These are phyloP conservation scores for Oxytorus armatus DNA, from an alignment of 2,888 invertebrate species.

Conservation along the genomic window DNA sequence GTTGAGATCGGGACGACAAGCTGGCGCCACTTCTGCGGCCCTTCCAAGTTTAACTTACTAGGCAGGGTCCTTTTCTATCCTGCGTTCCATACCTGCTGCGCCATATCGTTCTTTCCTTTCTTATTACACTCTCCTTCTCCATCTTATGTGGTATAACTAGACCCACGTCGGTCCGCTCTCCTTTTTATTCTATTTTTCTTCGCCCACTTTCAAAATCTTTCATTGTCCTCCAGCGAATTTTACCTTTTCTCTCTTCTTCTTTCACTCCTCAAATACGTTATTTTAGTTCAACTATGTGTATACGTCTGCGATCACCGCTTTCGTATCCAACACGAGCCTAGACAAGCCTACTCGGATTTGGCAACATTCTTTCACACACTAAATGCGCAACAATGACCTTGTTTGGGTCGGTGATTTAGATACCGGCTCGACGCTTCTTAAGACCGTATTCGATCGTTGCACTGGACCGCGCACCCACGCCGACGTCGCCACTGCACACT, in stretches of 20 bases:
- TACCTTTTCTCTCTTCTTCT: slow-evolving; percentile 44
- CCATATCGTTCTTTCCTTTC: slow-evolving; percentile 55
- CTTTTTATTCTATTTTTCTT: slow-evolving; percentile 51
- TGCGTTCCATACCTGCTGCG: slow-evolving; percentile 60
- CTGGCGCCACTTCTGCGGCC: slow-evolving; percentile 80
- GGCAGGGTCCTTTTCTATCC: slow-evolving; percentile 48
- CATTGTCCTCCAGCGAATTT: slow-evolving; percentile 63
- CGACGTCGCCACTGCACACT: slow-evolving; percentile 56
- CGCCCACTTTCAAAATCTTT: slow-evolving; percentile 68
- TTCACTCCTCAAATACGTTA: slow-evolving; percentile 58
- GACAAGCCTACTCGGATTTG: slow-evolving; percentile 75
- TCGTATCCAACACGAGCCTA: slow-evolving; percentile 36
- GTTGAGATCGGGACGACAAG: slow-evolving; percentile 76
- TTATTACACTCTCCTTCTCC: slow-evolving; percentile 61
- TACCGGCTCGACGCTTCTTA: slow-evolving; percentile 72
- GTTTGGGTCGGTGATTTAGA: slow-evolving; percentile 83
- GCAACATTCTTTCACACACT: slow-evolving; percentile 83
- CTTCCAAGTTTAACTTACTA: slow-evolving; percentile 69
- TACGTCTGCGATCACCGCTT: too few species aligned
- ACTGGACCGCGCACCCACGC: slow-evolving; percentile 50
- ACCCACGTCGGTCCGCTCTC: slow-evolving; percentile 56
- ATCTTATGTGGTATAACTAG: slow-evolving; percentile 65
- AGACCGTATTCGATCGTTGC: slow-evolving; percentile 49
- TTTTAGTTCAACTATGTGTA: slow-evolving; percentile 54
- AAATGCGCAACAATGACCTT: slow-evolving; percentile 83